Evolutionary conservation across 2,113 vertebrate species (phyloP).

Genomic region (Epinephelus cyanopodus): DNA sequence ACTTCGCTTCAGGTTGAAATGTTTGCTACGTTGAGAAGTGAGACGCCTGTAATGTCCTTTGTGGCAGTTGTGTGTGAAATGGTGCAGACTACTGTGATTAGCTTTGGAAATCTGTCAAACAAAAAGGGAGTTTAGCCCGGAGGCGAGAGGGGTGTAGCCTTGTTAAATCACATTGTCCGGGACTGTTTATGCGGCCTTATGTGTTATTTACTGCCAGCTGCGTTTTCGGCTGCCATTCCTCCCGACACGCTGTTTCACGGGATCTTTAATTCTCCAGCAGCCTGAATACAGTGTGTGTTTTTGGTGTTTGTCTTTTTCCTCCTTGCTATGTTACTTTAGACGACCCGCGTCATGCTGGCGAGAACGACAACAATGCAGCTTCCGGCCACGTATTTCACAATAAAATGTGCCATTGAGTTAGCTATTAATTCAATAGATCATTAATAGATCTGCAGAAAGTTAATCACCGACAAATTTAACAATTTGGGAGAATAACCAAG

Average conservation of each 20-base stretch:
- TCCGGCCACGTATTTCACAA: slow-evolving; percentile 61
- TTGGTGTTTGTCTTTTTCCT: slow-evolving; percentile 20
- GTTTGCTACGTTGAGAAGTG: neutral
- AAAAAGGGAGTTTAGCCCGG: slow-evolving; percentile 64
- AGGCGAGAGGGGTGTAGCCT: slow-evolving; percentile 78
- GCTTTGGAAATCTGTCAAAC: slow-evolving; percentile 64
- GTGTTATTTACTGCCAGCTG: neutral
- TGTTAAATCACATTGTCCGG: slow-evolving; percentile 68
- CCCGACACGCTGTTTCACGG: neutral
- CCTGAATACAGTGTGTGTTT: neutral
- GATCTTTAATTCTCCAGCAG: neutral
- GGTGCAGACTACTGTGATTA: slow-evolving; percentile 46
- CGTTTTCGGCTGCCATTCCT: neutral
- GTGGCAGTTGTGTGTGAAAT: neutral
- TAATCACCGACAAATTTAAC: neutral
- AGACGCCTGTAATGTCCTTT: neutral
- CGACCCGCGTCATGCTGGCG: slow-evolving; percentile 19
- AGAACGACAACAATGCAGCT: slow-evolving; percentile 9
- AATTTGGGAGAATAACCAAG: neutral
- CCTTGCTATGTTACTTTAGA: slow-evolving; percentile 62
- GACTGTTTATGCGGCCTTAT: slow-evolving; percentile 61
- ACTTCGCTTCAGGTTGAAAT: slow-evolving; percentile 54
- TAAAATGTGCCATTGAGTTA: slow-evolving; percentile 10
- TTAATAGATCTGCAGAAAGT: neutral
- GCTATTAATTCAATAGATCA: neutral